phyloP scores from a whole-genome alignment of 2,888 invertebrate species.

The Meganola albula region DNA sequence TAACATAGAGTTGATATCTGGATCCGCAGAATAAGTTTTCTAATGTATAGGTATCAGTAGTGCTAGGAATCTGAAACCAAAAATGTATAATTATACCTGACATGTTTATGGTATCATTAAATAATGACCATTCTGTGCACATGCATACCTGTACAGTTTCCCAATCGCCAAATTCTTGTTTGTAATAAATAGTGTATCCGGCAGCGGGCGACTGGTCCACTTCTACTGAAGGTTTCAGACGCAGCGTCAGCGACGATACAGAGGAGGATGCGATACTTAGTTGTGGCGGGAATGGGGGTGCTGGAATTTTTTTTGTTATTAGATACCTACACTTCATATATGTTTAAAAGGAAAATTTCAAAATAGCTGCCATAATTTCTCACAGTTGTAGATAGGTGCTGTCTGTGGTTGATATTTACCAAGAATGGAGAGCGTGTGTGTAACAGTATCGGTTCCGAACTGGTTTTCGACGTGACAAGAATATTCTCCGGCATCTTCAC shows the following conservation, averaged over 20 bases:
- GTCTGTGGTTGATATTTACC: conserved; percentile 60
- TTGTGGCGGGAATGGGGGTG: conserved; percentile 72
- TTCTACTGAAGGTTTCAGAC: conserved; percentile 78
- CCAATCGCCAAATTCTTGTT: conserved; percentile 97
- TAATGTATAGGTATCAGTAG: conserved; percentile 88
- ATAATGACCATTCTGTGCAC: neutral
- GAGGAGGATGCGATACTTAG: conserved; percentile 70
- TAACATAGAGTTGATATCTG: conserved; percentile 94
- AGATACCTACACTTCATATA: no score
- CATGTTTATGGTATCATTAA: neutral
- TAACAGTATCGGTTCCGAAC: conserved; percentile 94
- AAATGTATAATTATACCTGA: conserved; percentile 1
- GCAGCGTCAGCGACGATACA: conserved; percentile 70
- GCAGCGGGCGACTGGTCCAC: conserved; percentile 92
- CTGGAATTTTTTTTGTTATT: conserved; percentile 29
- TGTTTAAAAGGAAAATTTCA: no score
- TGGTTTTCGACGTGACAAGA: conserved; percentile 95
- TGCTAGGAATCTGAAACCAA: conserved; percentile 78
- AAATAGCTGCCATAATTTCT: no score
- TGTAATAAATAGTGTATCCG: conserved; percentile 94
- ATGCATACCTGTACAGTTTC: conserved; percentile 85
- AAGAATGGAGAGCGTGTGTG: conserved; percentile 91
- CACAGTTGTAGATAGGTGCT: neutral
- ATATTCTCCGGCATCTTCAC: conserved; percentile 95
- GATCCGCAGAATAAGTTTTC: conserved; percentile 95